Evolutionary conservation across 2,888 invertebrate genomes (phyloP), one percentile per base, ranked within the genome.

Genomic region (Malthinus seriepunctatus): DNA sequence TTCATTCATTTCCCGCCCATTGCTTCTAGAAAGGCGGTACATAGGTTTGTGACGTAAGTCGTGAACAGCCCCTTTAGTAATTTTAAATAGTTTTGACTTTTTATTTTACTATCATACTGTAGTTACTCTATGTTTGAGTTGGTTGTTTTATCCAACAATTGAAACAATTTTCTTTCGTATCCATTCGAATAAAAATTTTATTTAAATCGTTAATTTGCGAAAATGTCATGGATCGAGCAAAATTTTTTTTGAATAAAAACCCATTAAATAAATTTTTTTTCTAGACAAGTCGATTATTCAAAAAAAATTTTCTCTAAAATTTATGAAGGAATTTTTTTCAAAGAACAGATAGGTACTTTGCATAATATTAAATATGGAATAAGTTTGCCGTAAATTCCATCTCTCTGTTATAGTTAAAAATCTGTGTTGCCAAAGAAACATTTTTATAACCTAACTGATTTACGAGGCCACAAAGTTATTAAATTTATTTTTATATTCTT

Each of bases 1-100:
- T 79, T 76, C 73, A 73, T 77, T 78, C 73, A 76, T 77, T 82
- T 82, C 83, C 84, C 84, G 84, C 84, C 84, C 83, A 83, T 81
- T 77, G 79, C 77, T 74, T 75, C 76, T 73, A 71, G 74, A 78
- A 79, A 80, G 83, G 84, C 83, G 83, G 83, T 76, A 77, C 39
- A 82, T 77, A 76, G 67, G 68, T 71, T 69, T 69, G 70, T 79
- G 80, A 81, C 80, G 80, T 80, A 78, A 77, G 67, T 67, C 63
- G 57, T 63, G 63, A 48, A 58, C 68, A 56, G 70, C 73, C 73
- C 73, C 71, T 73, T 74, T 71, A 69, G 56, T 51, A 56, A 51
- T 51, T 46, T 47, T 14, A 33, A 51, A 46, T 45, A 54, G 51
- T 59, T n/a, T 35, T 6, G 31, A 37, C 50, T 59, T 59, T 59